Evolutionary conservation across 2,113 vertebrate genomes (phyloP).

Genomic region (Ellobius talpinus): DNA sequence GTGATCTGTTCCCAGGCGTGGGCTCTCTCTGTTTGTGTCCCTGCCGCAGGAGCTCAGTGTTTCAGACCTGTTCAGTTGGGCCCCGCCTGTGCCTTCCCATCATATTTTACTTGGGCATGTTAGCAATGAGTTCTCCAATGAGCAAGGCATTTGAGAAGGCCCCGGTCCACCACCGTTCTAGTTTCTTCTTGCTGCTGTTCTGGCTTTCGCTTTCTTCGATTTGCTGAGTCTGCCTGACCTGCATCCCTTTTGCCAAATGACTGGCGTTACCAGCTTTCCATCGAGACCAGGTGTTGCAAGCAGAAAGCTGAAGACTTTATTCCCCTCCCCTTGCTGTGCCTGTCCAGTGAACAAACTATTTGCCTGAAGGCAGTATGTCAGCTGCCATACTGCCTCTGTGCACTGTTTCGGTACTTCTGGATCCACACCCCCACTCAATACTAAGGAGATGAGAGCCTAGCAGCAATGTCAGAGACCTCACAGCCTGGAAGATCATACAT

Average conservation of each 20-base stretch:
- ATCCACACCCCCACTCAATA: neutral
- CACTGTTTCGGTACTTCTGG: neutral
- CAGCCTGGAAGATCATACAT: neutral
- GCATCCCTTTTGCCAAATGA: neutral
- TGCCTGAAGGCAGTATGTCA: neutral
- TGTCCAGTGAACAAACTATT: neutral
- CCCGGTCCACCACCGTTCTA: accelerated
- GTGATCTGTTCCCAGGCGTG: neutral
- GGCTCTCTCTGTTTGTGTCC: accelerated
- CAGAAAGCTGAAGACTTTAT: accelerated
- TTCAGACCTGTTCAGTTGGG: accelerated
- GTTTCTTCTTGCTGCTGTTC: too few species aligned
- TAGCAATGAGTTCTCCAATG: neutral
- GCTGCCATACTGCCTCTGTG: accelerated
- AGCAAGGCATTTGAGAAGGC: neutral
- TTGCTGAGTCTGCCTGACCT: neutral
- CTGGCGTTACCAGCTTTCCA: accelerated
- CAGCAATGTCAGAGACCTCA: neutral
- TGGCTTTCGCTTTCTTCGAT: neutral
- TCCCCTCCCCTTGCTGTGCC: neutral
- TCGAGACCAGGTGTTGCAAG: accelerated
- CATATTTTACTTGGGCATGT: neutral
- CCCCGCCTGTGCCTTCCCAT: neutral
- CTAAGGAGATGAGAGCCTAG: neutral
- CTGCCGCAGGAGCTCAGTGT: accelerated